phyloP scores from a whole-genome alignment of 2,113 vertebrate species.

The western clawed frog (Xenopus tropicalis) region DNA sequence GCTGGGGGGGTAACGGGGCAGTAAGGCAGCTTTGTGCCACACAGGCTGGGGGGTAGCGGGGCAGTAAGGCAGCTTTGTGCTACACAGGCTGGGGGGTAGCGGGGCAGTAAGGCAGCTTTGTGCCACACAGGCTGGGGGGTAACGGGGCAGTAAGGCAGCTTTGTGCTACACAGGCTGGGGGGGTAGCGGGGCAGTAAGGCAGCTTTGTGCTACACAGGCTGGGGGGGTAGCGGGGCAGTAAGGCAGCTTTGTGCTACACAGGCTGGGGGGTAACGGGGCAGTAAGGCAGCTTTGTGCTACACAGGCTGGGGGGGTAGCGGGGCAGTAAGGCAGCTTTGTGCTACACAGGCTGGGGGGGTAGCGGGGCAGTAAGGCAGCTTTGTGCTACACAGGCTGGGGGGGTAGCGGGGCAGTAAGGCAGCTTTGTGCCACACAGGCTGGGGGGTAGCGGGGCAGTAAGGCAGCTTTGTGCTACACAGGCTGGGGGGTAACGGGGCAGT shows the following conservation, averaged over 20 bases:
- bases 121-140: no score
- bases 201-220: no score
- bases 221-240: not conserved
- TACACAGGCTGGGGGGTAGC: no score
- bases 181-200: not conserved
- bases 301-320: not conserved
- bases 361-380: not conserved
- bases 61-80: no score
- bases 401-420: not conserved
- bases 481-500: not conserved
- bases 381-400: no score
- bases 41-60: not conserved
- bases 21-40: no score
- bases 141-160: not conserved
- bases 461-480: no score
- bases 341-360: no score
- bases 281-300: no score
- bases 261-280: not conserved
- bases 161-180: no score
- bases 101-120: not conserved
- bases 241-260: no score
- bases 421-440: no score
- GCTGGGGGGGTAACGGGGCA: not conserved
- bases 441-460: not conserved
- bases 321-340: not conserved